These are phyloP conservation scores for Sebastes glaucus DNA, from an alignment of 2,797 vertebrate genomes.

Conservation along the genomic window DNA sequence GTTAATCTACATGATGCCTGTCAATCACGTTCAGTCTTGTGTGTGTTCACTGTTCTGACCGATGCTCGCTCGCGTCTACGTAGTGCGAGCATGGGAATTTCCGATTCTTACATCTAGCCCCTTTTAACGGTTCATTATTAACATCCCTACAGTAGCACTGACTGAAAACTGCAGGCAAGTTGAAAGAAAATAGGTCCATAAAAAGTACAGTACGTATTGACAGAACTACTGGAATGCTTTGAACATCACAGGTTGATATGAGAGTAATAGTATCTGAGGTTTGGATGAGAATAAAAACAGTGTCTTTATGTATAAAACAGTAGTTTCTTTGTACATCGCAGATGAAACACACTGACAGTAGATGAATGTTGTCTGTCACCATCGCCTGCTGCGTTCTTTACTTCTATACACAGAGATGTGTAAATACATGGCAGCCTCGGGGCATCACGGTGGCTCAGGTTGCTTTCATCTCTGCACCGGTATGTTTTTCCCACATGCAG, in stretches of 20 bases:
- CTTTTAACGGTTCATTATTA: too few relatives aligned
- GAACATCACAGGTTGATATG: neutral
- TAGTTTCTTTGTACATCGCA: conserved; percentile 15
- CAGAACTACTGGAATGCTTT: neutral
- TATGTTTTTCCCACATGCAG: neutral
- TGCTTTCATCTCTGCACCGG: conserved; percentile 38
- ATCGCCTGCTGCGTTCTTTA: conserved; percentile 4
- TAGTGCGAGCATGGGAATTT: too few relatives aligned
- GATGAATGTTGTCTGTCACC: conserved; percentile 40
- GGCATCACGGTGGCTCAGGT: conserved; percentile 7
- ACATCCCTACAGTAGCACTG: neutral
- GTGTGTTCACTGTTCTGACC: too few relatives aligned
- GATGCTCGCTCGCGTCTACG: too few relatives aligned
- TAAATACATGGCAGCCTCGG: conserved; percentile 21
- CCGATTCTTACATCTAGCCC: too few relatives aligned
- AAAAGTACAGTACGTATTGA: neutral
- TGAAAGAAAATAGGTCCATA: neutral
- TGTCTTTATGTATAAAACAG: neutral
- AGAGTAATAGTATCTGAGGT: neutral
- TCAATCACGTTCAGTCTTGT: too few relatives aligned
- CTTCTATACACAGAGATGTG: conserved; percentile 9
- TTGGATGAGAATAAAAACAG: conserved; percentile 6
- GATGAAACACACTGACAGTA: conserved; percentile 4
- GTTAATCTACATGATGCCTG: too few relatives aligned
- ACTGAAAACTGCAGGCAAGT: neutral